Evolutionary conservation across 2,888 invertebrate species (phyloP), one percentile per base, ranked within the genome.

Genomic region (Chorisops tibialis): DNA sequence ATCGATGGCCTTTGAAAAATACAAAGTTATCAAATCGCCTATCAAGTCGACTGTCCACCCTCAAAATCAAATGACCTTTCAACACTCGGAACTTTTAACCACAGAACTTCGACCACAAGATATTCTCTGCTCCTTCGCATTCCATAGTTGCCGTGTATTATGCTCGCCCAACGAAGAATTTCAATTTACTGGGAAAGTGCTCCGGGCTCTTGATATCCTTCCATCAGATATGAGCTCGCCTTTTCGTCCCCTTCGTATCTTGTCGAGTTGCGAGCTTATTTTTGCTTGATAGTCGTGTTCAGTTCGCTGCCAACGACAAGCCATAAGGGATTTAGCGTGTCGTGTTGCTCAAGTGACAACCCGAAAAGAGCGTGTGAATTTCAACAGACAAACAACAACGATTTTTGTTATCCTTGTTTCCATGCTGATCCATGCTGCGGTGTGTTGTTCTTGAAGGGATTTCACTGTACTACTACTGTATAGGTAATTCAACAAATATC

Each of bases 291-390:
- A 43, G 56, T 56, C 43, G 22, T 45, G 49, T 58, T 59, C 63
- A 59, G 24, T 59, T 58, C 35, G 2, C 43, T 22, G 39, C 30
- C 61, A 45, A 49, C 48, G 56, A 47, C 47, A 51, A 54, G 48
- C 62, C 56, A 22, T 47, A 16, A 24, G 35, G 60, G 41, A 49
- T 50, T 50, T 30, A 11, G 22, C 24, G 24, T 41, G 48, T 58
- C 56, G 24, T 43, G 35, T n/a, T 22, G 63, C 37, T 50, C 41
- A 51, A 59, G 45, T 39, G 59, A 38, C 37, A 52, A 48, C 24
- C 54, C 59, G 59, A 59, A 49, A 59, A 49, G 51, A 63, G 56
- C 63, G 63, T 63, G 63, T 58, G 63, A 63, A 63, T 50, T 61
- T 50, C 41, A 41, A 56, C 63, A 63, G 63, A 49, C 45, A 56